Evolutionary conservation across 37 sponge, comb jelly and placozoan species (phyloP), one percentile per base, ranked within the genome.

Genomic region (Geodia barretti): DNA sequence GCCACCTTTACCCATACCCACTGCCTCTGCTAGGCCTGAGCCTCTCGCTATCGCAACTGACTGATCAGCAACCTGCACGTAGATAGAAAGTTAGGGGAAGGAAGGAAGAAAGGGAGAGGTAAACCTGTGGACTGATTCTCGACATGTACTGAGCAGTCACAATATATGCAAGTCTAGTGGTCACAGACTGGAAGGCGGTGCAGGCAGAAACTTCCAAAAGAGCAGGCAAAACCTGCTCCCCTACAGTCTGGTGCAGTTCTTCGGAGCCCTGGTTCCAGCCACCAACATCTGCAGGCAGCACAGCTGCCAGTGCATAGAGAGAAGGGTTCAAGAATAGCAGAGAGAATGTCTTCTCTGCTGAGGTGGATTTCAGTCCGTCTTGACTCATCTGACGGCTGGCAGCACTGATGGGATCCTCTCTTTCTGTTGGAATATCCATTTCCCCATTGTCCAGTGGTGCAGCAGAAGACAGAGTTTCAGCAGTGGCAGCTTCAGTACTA

Each of bases 21-120:
- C 65, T 29, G 39, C 7, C 33, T 35, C 20, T 0, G 54, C 60
- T 36, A 21, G 67, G 9, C 62, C 40, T 25, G n/a, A 42, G 3
- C 90, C 81, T 0, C 41, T 63, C 9, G 77, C 72, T 41, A 77
- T 36, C 3, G 67, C 73, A 21, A 85, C 41, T 25, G 86, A 86
- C 11, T 74, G 67, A 63, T 91, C 91, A 2, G 87, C 91, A 26
- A 82, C 86, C 85, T 84, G 68, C 1, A 59, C 32, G n/a, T n/a
- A n/a, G n/a, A n/a, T n/a, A n/a, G n/a, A n/a, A n/a, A n/a, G n/a
- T n/a, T n/a, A n/a, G n/a, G n/a, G n/a, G n/a, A n/a, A n/a, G n/a
- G n/a, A n/a, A n/a, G n/a, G n/a, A n/a, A n/a, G n/a, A n/a, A n/a
- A n/a, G n/a, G n/a, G n/a, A n/a, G n/a, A n/a, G n/a, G n/a, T 31